Conservation (phyloP, 2,113 vertebrate genomes). For the Alligator sinensis region DNA sequence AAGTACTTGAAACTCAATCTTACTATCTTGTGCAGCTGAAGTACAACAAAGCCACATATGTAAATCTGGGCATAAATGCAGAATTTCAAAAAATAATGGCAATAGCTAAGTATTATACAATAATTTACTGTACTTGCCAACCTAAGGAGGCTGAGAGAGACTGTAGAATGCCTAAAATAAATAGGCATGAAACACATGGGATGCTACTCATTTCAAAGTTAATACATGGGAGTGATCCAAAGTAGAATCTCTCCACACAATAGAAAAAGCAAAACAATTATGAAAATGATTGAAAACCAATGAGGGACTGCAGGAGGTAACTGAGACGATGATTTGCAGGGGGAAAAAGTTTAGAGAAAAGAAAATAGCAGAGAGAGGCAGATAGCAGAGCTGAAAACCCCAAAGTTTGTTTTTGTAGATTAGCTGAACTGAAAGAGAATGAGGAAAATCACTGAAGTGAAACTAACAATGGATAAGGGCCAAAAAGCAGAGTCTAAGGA, state of each 20-base stretch:
- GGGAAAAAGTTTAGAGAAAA: not conserved
- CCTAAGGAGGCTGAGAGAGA: slow-evolving; percentile 38
- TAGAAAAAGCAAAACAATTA: not conserved
- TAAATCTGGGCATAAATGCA: slow-evolving; percentile 9
- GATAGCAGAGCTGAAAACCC: not conserved
- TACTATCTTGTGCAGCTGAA: not conserved
- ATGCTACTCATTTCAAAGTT: not conserved
- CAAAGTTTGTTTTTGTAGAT: slow-evolving; percentile 56
- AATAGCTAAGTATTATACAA: slow-evolving; percentile 2
- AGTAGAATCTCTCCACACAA: not conserved
- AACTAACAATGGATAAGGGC: slow-evolving; percentile 36
- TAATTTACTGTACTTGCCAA: not conserved
- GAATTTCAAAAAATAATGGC: slow-evolving; percentile 17
- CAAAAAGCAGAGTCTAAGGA: not conserved
- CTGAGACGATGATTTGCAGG: not conserved
- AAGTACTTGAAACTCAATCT: not conserved
- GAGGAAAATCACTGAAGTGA: slow-evolving; percentile 7
- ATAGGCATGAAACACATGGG: not conserved
- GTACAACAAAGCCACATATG: slow-evolving; percentile 11
- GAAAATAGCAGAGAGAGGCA: not conserved
- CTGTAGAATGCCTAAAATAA: not conserved
- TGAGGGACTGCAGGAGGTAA: not conserved
- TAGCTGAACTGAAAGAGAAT: slow-evolving; percentile 36
- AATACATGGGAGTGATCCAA: not conserved
- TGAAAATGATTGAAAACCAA: not conserved